Conservation (phyloP, 2,888 invertebrate genomes). For the Hypolimnas misippus region DNA sequence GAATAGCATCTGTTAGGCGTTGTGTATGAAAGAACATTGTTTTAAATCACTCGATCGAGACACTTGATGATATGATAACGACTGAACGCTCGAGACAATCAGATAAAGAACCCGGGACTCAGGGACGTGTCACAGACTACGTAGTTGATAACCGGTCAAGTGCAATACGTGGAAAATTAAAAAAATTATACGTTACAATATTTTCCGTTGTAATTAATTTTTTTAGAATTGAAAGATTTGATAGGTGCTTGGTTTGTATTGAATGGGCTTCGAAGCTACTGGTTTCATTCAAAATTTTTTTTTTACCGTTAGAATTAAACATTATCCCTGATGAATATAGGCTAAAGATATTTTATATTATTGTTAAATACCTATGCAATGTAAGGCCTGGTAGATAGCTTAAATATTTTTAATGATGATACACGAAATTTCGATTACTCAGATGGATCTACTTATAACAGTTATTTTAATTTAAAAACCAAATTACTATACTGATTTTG, state of each 20-base stretch:
- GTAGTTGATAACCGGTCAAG: conserved; percentile 29
- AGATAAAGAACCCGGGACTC: conserved; percentile 34
- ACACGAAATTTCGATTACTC: too few relatives aligned
- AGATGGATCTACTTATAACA: too few relatives aligned
- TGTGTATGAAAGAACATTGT: conserved; percentile 12
- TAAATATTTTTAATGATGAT: too few relatives aligned
- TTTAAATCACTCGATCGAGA: conserved; percentile 26
- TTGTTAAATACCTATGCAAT: too few relatives aligned
- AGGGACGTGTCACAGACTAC: conserved; percentile 30
- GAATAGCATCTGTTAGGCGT: background rate
- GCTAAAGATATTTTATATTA: too few relatives aligned
- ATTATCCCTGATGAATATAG: too few relatives aligned
- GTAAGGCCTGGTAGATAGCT: too few relatives aligned
- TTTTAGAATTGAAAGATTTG: too few relatives aligned
- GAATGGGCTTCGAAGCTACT: background rate
- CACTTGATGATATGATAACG: conserved; percentile 21
- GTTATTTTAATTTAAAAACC: too few relatives aligned
- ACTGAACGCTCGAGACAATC: conserved; percentile 29
- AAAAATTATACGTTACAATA: background rate
- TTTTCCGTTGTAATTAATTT: too few relatives aligned
- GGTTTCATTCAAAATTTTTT: background rate
- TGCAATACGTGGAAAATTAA: conserved; percentile 26
- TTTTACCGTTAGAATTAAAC: too few relatives aligned
- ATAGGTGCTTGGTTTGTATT: background rate
- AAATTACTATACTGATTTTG: too few relatives aligned